Evolutionary conservation across 2,113 vertebrate species (phyloP).

Genomic region (Opisthocomus hoazin): DNA sequence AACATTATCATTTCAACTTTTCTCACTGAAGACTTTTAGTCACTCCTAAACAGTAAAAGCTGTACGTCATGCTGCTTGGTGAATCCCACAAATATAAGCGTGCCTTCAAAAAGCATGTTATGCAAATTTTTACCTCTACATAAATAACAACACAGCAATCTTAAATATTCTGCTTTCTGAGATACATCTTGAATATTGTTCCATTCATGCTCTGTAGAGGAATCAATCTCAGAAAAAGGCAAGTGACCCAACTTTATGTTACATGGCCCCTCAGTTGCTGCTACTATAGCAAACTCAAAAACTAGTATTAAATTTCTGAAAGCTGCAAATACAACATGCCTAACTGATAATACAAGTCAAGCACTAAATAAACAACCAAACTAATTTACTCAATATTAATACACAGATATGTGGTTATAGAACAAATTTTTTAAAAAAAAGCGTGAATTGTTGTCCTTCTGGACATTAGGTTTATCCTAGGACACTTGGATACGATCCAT

Average conservation of each 20-base stretch:
- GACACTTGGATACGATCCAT: background rate
- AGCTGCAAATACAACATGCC: background rate
- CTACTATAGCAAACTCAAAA: background rate
- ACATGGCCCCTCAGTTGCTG: background rate
- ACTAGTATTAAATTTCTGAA: background rate
- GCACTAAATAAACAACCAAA: background rate
- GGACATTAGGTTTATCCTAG: background rate
- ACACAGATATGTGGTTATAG: background rate
- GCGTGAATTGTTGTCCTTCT: too few relatives aligned
- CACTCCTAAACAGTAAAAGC: background rate
- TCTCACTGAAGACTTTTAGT: background rate
- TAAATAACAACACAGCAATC: background rate
- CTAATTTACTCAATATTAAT: too few relatives aligned
- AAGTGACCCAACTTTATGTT: background rate
- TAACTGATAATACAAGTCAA: background rate
- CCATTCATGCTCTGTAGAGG: background rate
- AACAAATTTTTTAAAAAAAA: too few relatives aligned
- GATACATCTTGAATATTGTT: background rate
- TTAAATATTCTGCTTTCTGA: background rate
- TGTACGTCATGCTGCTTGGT: background rate
- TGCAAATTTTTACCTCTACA: background rate
- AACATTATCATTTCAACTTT: background rate
- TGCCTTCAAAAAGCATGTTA: background rate
- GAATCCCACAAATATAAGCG: rapidly evolving
- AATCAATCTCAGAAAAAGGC: background rate